Evolutionary conservation across 2,113 vertebrate genomes (phyloP).

Genomic region (Cranoglanis bouderius): DNA sequence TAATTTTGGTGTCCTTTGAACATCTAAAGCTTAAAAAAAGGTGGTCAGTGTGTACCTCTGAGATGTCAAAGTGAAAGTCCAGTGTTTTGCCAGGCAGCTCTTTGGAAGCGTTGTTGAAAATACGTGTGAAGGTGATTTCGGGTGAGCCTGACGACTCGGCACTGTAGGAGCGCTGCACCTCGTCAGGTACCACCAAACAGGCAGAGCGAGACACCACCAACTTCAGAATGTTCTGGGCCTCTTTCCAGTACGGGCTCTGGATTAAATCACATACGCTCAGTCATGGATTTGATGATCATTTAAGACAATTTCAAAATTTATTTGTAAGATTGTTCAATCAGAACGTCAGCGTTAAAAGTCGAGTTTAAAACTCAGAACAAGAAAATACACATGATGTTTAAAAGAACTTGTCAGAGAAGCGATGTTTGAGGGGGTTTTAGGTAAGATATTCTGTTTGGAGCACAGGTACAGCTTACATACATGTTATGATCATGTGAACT

Average conservation of each 20-base stretch:
- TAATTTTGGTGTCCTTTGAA: too few relatives aligned
- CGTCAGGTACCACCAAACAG: conserved; percentile 94
- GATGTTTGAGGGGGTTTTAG: neutral
- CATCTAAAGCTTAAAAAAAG: neutral
- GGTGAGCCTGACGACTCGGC: conserved; percentile 84
- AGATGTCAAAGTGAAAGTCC: conserved; percentile 99
- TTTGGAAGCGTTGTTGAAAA: conserved; percentile 97
- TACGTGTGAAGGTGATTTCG: conserved; percentile 94
- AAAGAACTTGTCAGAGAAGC: neutral
- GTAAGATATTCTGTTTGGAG: neutral
- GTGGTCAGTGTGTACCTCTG: conserved; percentile 81
- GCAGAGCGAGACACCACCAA: conserved; percentile 97
- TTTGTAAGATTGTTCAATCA: neutral
- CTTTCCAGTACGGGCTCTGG: conserved; percentile 97
- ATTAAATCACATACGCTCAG: conserved; percentile 7
- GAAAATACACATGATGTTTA: neutral
- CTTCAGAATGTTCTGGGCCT: conserved; percentile 97
- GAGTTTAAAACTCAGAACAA: neutral
- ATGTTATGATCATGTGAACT: neutral
- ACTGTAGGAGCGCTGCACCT: conserved; percentile 89
- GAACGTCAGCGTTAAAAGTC: neutral
- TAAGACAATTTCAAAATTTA: neutral
- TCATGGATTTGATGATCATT: neutral
- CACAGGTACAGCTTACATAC: neutral
- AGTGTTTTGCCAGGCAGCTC: conserved; percentile 98